These are phyloP conservation scores for Himalopsyche japonica DNA, from an alignment of 2,888 invertebrate species.

Conservation along the genomic window DNA sequence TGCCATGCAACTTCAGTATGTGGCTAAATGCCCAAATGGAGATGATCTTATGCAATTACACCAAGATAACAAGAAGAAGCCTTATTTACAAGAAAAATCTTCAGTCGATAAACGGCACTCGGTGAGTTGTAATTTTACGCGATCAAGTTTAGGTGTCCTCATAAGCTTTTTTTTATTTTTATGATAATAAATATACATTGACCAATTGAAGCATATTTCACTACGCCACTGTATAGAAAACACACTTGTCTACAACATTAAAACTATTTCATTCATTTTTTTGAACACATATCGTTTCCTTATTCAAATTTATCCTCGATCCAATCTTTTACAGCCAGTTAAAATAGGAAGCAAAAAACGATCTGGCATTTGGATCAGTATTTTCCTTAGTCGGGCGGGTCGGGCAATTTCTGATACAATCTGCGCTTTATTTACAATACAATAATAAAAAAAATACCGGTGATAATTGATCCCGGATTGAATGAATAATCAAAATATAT, in stretches of 20 bases:
- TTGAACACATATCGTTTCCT: neutral
- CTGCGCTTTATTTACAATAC: neutral
- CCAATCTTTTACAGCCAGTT: neutral
- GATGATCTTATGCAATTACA: too few species aligned
- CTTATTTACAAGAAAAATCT: too few species aligned
- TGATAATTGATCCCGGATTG: neutral
- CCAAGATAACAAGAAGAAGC: too few species aligned
- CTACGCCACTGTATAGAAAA: neutral
- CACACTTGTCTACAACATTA: neutral
- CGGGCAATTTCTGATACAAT: neutral
- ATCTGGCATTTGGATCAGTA: neutral
- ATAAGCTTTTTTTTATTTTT: too few species aligned
- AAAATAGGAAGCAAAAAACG: neutral
- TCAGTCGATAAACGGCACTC: too few species aligned
- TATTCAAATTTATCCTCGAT: neutral
- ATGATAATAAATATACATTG: too few species aligned
- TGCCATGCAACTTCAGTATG: too few species aligned
- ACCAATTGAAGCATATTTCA: neutral
- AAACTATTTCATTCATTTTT: neutral
- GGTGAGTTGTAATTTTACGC: too few species aligned
- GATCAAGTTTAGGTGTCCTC: too few species aligned
- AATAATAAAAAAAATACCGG: neutral
- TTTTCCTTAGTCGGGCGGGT: neutral
- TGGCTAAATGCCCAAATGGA: too few species aligned
- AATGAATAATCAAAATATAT: neutral